Conservation (phyloP, 1,140 invertebrate species). For the Helicoverpa armigera region DNA sequence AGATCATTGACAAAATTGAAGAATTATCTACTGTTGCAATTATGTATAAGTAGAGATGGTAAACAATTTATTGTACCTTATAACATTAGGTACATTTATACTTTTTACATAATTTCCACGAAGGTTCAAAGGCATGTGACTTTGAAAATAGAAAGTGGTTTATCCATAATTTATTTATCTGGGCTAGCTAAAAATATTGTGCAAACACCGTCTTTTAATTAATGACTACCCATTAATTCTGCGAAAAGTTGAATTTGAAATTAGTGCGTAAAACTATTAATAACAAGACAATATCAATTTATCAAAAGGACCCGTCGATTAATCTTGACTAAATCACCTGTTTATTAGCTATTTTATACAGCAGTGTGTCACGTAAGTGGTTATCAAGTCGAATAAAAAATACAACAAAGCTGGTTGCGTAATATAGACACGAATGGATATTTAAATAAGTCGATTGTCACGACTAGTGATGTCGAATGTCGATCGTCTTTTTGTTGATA, state of each 20-base stretch:
- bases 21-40: no score
- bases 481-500: constrained; percentile 2
- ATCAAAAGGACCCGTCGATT: background rate
- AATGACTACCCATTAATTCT: constrained; percentile 18
- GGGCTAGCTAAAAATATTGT: constrained; percentile 14
- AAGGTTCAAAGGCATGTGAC: background rate
- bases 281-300: background rate
- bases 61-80: no score
- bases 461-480: constrained; percentile 13
- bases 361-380: constrained; percentile 29
- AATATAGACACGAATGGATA: constrained; percentile 44
- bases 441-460: constrained; percentile 47
- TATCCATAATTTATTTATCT: constrained; percentile 29
- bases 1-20: no score
- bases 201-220: constrained; percentile 15
- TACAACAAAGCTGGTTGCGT: constrained; percentile 48
- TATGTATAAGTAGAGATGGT: no score
- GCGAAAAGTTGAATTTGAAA: constrained; percentile 3
- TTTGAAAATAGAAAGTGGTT: constrained; percentile 45
- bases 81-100: no score
- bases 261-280: background rate
- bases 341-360: background rate
- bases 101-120: no score
- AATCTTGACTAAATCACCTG: background rate
- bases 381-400: constrained; percentile 33